Evolutionary conservation across 2,888 invertebrate genomes (phyloP), one percentile per base, ranked within the genome.

Genomic region (Pimpla rufipes): DNA sequence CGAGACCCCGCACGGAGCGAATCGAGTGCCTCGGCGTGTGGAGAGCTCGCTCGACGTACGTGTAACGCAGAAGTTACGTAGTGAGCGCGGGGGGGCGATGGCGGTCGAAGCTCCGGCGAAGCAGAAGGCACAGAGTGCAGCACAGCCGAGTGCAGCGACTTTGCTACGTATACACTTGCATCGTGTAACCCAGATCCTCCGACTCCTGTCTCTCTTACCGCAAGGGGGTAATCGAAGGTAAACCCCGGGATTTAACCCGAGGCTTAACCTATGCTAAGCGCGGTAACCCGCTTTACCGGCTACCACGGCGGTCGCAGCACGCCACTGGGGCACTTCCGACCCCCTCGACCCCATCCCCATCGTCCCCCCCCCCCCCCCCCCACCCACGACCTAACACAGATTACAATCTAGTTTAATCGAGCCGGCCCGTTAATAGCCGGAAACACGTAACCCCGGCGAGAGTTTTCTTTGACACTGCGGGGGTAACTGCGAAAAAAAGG

Each of bases 391-490:
- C 42, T 42, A 68, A 70, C 89, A 86, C 90, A 90, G 90, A 92
- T 92, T 91, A 92, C 90, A 90, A 91, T 91, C 87, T 88, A 90
- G 87, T 90, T 92, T 90, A 91, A 92, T 92, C 90, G 91, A 91
- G 89, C 90, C 87, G 86, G 52, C 86, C 75, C 84, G 88, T 89
- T 89, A 90, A 90, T 89, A 85, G 88, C 78, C 85, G 85, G 86
- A 87, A 88, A 86, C 77, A 84, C 79, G 83, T 71, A 67, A 75
- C 77, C 52, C 67, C 3, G 66, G 29, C 66, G 45, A 62, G 68
- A 79, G 47, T 70, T 70, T 59, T 76, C 62, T 66, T 42, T 37
- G 64, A 16, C 45, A 8, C 29, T 40, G 35, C 18, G 59, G 5
- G 45, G 18, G 50, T 47, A 62, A 42, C 71, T 42, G 37, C 8